Evolutionary conservation across 1,140 invertebrate genomes (phyloP).

Genomic region (Magallana angulata): DNA sequence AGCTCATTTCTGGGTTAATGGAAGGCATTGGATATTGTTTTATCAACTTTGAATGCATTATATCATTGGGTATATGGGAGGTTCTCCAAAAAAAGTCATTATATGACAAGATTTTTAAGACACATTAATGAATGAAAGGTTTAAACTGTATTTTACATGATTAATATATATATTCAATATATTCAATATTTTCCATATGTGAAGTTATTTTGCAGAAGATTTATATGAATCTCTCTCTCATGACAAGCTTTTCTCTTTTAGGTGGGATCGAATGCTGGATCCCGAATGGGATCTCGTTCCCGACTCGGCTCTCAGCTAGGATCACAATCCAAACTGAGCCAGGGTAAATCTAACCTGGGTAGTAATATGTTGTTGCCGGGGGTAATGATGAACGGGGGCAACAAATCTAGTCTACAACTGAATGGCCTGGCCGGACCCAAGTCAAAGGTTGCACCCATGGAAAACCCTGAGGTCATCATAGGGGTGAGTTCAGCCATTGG

Average conservation of each 20-base stretch:
- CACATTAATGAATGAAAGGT: too few relatives aligned
- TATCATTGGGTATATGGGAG: too few relatives aligned
- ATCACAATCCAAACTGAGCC: background rate
- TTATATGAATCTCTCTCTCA: too few relatives aligned
- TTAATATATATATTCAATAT: too few relatives aligned
- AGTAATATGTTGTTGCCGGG: constrained; percentile 41
- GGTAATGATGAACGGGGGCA: constrained; percentile 23
- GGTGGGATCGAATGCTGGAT: background rate
- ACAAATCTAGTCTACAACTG: constrained; percentile 23
- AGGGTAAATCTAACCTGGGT: constrained; percentile 22
- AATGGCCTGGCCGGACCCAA: constrained; percentile 25
- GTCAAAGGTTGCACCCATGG: constrained; percentile 57
- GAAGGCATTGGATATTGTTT: too few relatives aligned
- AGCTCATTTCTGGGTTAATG: too few relatives aligned
- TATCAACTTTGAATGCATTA: too few relatives aligned
- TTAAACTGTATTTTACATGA: too few relatives aligned
- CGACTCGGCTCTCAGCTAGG: background rate
- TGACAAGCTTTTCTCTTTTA: background rate
- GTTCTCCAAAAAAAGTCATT: too few relatives aligned
- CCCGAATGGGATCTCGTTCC: constrained; percentile 8
- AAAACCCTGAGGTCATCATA: constrained; percentile 61
- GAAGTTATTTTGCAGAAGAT: too few relatives aligned
- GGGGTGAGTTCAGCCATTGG: constrained; percentile 49
- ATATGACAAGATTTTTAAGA: too few relatives aligned
- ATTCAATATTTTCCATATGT: too few relatives aligned